Conservation (phyloP, 2,113 vertebrate species). For the Microtus montanus region DNA sequence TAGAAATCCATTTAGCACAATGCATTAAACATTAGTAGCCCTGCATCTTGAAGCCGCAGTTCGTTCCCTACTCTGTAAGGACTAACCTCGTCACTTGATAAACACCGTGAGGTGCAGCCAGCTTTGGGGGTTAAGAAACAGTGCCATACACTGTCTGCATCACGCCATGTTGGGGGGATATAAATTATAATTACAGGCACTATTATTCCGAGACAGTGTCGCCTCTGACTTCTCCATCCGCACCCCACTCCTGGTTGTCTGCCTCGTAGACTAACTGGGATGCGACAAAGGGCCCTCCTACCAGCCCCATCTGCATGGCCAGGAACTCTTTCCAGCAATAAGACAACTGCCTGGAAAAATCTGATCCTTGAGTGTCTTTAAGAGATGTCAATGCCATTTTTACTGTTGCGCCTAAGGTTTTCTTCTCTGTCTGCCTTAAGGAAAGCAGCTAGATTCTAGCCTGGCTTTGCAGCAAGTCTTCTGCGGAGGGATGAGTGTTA, state of each 20-base stretch:
- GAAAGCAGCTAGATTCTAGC: conserved; percentile 85
- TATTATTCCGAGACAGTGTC: conserved; percentile 79
- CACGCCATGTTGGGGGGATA: conserved; percentile 79
- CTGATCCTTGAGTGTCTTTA: conserved; percentile 80
- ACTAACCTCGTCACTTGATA: conserved; percentile 80
- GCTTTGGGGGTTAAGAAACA: conserved; percentile 79
- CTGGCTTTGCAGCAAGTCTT: conserved; percentile 87
- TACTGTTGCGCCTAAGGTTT: conserved; percentile 83
- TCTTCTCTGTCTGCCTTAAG: conserved; percentile 83
- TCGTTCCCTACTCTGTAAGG: conserved; percentile 78
- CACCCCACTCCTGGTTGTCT: conserved; percentile 74
- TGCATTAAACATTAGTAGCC: conserved; percentile 84
- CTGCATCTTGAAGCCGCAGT: conserved; percentile 77
- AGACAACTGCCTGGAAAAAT: conserved; percentile 83
- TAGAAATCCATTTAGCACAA: conserved; percentile 84
- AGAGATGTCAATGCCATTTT: conserved; percentile 78
- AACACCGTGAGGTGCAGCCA: conserved; percentile 67
- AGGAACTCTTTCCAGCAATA: conserved; percentile 84
- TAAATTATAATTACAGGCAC: conserved; percentile 82
- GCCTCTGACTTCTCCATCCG: conserved; percentile 79
- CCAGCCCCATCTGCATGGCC: conserved; percentile 83
- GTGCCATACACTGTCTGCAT: conserved; percentile 75
- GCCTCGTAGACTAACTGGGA: conserved; percentile 76
- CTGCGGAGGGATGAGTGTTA: conserved; percentile 86
- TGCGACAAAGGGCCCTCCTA: conserved; percentile 85